A percentile compares a stretch with the other conserved stretches of the same genome.
Conservation (phyloP, 2,888 invertebrate genomes). For the Lucinisca nassula region DNA sequence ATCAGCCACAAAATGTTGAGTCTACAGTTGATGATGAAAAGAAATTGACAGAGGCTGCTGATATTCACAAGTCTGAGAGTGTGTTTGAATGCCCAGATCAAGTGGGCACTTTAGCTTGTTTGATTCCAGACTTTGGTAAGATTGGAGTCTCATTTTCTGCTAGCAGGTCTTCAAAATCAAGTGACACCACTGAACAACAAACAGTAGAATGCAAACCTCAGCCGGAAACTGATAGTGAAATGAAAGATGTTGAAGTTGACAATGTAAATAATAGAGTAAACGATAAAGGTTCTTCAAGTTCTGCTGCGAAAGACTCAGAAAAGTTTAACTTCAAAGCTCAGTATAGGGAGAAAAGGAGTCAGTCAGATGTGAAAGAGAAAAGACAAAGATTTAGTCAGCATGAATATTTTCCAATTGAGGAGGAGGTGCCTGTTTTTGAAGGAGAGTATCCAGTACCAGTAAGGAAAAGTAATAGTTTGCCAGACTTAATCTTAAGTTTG, state of each 20-base stretch:
- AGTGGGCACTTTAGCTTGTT: background rate
- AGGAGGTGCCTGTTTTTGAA: background rate
- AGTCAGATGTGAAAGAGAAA: conserved; percentile 30
- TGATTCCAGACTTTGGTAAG: background rate
- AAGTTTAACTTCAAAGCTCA: background rate
- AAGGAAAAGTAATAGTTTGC: conserved; percentile 41
- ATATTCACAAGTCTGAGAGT: background rate
- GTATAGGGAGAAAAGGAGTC: conserved; percentile 7
- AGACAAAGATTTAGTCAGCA: conserved; percentile 11
- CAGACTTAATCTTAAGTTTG: background rate
- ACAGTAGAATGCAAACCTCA: background rate
- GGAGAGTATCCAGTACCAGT: background rate
- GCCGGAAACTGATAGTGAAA: background rate
- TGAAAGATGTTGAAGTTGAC: background rate
- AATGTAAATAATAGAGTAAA: background rate
- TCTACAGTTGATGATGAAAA: too few species aligned
- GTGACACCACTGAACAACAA: background rate
- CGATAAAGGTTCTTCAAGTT: background rate
- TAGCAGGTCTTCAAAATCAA: background rate
- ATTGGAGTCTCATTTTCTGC: background rate
- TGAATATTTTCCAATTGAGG: background rate
- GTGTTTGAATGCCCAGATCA: background rate
- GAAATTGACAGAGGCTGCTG: background rate
- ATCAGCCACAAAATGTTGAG: background rate
- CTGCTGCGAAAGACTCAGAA: background rate